Evolutionary conservation across 2,113 vertebrate genomes (phyloP), one percentile per base, ranked within the genome.

Genomic region (Octodon degus): DNA sequence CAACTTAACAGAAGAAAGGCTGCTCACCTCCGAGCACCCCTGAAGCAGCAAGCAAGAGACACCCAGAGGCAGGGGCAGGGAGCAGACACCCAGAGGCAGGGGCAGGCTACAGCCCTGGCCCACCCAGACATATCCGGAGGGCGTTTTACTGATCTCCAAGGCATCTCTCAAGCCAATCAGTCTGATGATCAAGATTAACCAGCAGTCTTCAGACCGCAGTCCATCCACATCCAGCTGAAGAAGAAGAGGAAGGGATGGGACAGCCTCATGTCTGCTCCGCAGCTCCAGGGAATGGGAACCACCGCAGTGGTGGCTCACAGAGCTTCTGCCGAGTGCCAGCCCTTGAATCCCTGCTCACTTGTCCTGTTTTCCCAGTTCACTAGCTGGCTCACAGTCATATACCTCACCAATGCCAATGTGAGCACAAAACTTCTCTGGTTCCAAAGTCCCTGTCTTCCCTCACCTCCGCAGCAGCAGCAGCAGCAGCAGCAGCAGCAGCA

Each of bases 381-480:
- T 65, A 70, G 68, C 86, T 90, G 53, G 86, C 50, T 90, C 40
- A 77, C 22, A 9, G 90, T 95, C 94, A 37, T 32, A 13, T 24
- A 81, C 79, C 53, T 89, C 11, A 0, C 43, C 16, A 50, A 7
- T 2, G 68, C 47, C 83, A 91, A 83, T 27, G 37, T 0, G 0
- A 37, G 43, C 70, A 50, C 68, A 34, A n/a, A 80, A 80, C 13
- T 50, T 85, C 72, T 80, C 95, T 10, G 1, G 40, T 74, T 94
- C 86, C 93, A 63, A 87, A 94, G 95, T 87, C 93, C 58, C 86
- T 7, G 55, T 72, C 94, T 50, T 89, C 62, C 0, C 58, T 74
- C 8, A 2, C 50, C 60, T 62, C 6, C 9, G 7, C 9, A 12
- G 65, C 55, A 24, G 25, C 30, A 55, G 53, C 53, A 55, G 53